Percentiles rank a stretch among this genome's conserved stretches.
These are phyloP conservation scores for Taurulus bubalis DNA, from an alignment of 2,113 vertebrate genomes.

Conservation along the genomic window DNA sequence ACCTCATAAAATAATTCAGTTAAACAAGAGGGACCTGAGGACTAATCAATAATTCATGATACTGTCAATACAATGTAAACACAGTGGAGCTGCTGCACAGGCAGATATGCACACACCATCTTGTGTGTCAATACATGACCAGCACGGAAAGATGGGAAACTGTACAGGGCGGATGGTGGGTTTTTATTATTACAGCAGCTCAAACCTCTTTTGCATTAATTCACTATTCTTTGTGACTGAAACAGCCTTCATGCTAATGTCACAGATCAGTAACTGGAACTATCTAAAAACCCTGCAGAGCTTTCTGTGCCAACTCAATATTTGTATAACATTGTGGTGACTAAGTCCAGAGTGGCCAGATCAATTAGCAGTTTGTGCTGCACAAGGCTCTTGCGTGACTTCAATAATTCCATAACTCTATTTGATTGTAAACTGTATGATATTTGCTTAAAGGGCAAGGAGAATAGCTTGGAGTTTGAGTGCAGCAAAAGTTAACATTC, in stretches of 20 bases:
- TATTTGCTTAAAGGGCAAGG: constrained; percentile 38
- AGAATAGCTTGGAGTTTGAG: constrained; percentile 13
- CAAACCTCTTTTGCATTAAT: constrained; percentile 32
- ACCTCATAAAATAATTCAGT: constrained; percentile 45
- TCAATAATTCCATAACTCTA: constrained; percentile 28
- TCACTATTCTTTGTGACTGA: constrained; percentile 27
- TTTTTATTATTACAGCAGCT: constrained; percentile 23
- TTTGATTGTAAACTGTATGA: constrained; percentile 19
- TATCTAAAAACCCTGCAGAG: constrained; percentile 47
- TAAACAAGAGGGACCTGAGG: constrained; percentile 37
- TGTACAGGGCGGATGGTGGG: not conserved
- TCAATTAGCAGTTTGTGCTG: constrained; percentile 41
- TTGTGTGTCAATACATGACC: not conserved
- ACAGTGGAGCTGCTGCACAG: not conserved
- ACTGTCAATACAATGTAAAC: constrained; percentile 30
- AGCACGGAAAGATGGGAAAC: not conserved
- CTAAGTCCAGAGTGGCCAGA: constrained; percentile 21
- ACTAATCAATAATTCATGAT: constrained; percentile 44
- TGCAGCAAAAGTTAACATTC: constrained; percentile 7
- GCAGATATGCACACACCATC: not conserved
- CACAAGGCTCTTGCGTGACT: constrained; percentile 37
- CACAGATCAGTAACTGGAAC: constrained; percentile 56
- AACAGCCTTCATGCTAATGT: constrained; percentile 39
- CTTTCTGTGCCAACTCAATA: constrained; percentile 36
- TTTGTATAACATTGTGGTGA: constrained; percentile 35